Percentiles rank a stretch among this genome's conserved stretches.
Evolutionary conservation across 2,113 vertebrate species (phyloP).

Genomic region (Burhinus oedicnemus): DNA sequence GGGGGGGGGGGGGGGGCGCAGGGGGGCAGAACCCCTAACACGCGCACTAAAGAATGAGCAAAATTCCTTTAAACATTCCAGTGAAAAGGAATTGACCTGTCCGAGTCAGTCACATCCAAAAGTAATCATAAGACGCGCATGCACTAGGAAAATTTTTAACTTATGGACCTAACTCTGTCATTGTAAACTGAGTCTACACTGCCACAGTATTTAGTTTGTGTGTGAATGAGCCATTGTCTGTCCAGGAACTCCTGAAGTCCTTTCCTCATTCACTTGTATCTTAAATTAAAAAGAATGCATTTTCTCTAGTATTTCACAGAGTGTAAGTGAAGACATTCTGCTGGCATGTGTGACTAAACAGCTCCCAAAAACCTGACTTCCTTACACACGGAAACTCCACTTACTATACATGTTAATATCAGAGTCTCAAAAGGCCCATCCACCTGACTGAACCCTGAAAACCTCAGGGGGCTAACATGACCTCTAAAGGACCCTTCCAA

Average conservation of each 20-base stretch:
- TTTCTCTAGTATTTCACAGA: neutral
- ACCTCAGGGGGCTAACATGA: neutral
- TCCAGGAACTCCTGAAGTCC: neutral
- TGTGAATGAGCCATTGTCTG: neutral
- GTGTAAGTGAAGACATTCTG: neutral
- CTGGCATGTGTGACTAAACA: neutral
- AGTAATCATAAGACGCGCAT: neutral
- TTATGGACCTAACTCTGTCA: neutral
- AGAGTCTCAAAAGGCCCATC: neutral
- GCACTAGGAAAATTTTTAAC: neutral
- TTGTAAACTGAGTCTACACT: neutral
- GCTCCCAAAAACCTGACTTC: neutral
- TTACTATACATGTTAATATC: neutral
- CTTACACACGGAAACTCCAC: neutral
- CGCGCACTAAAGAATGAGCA: neutral
- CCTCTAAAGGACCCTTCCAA: neutral
- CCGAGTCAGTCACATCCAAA: neutral
- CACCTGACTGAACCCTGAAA: neutral
- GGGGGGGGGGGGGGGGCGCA: no score
- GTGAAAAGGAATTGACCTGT: neutral
- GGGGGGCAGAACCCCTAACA: accelerated
- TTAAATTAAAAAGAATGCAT: neutral
- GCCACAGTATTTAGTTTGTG: neutral
- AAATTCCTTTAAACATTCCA: neutral
- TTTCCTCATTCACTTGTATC: neutral